phyloP scores from a whole-genome alignment of 92 coral and sea anemone species.

The Micromussa lordhowensis region DNA sequence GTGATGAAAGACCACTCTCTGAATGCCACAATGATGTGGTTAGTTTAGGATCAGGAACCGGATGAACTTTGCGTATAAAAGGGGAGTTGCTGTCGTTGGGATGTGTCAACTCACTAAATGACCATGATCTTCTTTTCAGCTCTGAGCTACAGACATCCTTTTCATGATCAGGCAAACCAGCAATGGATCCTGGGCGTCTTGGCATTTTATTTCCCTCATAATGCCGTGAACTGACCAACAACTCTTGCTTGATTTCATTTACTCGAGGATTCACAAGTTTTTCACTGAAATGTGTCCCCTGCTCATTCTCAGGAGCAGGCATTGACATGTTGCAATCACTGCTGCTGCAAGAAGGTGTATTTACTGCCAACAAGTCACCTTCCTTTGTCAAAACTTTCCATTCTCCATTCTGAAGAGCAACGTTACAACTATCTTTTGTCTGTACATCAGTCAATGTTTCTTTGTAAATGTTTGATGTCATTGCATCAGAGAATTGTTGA shows the following conservation, averaged over 20 bases:
- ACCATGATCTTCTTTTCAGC: constrained; percentile 74
- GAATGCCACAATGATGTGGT: constrained; percentile 20
- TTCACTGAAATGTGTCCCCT: background rate
- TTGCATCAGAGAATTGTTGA: background rate
- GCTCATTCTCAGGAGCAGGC: background rate
- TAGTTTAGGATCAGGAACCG: constrained; percentile 14
- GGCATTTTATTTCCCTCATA: background rate
- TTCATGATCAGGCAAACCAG: constrained; percentile 41
- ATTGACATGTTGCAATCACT: background rate
- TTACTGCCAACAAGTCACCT: background rate
- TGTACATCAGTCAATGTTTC: background rate
- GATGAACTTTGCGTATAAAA: constrained; percentile 9
- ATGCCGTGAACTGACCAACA: constrained; percentile 3
- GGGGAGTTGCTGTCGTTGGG: constrained; percentile 4
- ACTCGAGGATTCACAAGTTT: constrained; percentile 27
- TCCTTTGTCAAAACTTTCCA: background rate
- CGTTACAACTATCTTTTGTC: background rate
- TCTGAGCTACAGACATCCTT: constrained; percentile 3
- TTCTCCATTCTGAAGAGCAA: background rate
- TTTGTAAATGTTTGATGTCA: background rate
- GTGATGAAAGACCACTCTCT: constrained; percentile 20
- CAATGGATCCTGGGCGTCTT: constrained; percentile 60
- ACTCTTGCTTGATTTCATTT: constrained; percentile 32
- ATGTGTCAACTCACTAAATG: constrained; percentile 47
- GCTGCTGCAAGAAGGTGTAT: background rate